Base-by-base conservation (phyloP, 2,797 vertebrate genomes). In the Danionella dracula region DNA sequence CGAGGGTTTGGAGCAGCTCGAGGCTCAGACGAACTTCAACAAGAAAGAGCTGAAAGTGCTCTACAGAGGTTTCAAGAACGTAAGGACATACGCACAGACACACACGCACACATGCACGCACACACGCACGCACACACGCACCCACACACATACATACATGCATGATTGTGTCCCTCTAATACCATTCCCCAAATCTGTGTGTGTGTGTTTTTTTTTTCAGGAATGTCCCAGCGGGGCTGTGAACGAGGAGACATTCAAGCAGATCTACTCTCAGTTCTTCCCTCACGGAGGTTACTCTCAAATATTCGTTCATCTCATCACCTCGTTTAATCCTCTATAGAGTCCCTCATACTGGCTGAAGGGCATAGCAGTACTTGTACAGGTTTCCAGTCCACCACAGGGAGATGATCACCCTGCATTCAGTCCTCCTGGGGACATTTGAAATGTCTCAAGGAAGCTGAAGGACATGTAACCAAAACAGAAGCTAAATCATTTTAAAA, bases 191-290 rank as follows among this genome's bases (percentile, higher is more conserved):
- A 8, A 23, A 9, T 45, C 3, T 67, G 29, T 49, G 2, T 44
- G 7, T 29, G 11, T 48, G 31, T 76, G 23, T 46, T 45, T 45
- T 20, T 68, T 31, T 55, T 66, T 5, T 31, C 79, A 98, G 96
- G 95, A 98, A 81, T 99, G 96, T 78, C 96, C 96, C 70, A 95
- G 94, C 34, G 96, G 96, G 1, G 82, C 93, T 35, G 96, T 98
- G 73, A 97, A 93, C 34, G 96, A 99, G 79, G 94, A 98, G 13
- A 97, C 94, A 0, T 98, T 98, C 85, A 99, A 97, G 81, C 94
- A 96, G 78, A 98, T 98, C 79, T 99, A 99, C 67, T 92, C 96
- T 21, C 93, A 99, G 84, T 99, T 98, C 81, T 99, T 99, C 76
- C 96, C 96, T 75, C 96, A 98, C 11, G 96, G 96, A 89, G 96